Evolutionary conservation across 2,113 vertebrate species (phyloP).

Genomic region (Diadophis punctatus): DNA sequence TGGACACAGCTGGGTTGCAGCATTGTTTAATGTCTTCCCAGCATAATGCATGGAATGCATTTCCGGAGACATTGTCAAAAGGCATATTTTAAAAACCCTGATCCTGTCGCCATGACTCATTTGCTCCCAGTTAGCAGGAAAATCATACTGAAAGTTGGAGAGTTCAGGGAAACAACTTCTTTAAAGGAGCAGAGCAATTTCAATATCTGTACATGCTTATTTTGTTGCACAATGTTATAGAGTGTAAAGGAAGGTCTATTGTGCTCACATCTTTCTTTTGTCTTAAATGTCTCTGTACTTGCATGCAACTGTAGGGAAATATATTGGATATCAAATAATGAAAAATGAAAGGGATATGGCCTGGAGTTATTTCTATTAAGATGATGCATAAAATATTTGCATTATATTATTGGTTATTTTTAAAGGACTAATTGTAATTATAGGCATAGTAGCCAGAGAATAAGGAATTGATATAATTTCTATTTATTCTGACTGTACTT

Average conservation of each 20-base stretch:
- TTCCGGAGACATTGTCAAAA: conserved; percentile 15
- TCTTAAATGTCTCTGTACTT: not conserved
- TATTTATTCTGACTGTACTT: fast-evolving
- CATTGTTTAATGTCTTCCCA: not conserved
- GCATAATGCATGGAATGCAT: conserved; percentile 12
- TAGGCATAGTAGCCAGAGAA: not conserved
- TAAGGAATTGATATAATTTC: not conserved
- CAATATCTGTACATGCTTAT: conserved; percentile 2
- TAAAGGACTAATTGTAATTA: not conserved
- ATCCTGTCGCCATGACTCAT: fast-evolving
- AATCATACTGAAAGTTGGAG: conserved; percentile 15
- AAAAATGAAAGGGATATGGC: not conserved
- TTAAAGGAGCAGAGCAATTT: not conserved
- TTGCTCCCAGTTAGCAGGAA: not conserved
- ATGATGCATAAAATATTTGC: not conserved
- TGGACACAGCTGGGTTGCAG: conserved; percentile 15
- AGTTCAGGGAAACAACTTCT: conserved; percentile 6
- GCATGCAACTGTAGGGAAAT: not conserved
- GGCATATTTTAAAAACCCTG: not conserved
- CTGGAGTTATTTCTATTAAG: not conserved
- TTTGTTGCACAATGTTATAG: not conserved
- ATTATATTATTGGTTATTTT: not conserved
- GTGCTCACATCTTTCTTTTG: not conserved
- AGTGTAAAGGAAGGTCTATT: not conserved
- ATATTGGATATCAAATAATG: not conserved